A percentile compares a stretch with the other conserved stretches of the same genome.
Evolutionary conservation across 2,888 invertebrate genomes (phyloP).

Genomic region (Melitaea athalia): DNA sequence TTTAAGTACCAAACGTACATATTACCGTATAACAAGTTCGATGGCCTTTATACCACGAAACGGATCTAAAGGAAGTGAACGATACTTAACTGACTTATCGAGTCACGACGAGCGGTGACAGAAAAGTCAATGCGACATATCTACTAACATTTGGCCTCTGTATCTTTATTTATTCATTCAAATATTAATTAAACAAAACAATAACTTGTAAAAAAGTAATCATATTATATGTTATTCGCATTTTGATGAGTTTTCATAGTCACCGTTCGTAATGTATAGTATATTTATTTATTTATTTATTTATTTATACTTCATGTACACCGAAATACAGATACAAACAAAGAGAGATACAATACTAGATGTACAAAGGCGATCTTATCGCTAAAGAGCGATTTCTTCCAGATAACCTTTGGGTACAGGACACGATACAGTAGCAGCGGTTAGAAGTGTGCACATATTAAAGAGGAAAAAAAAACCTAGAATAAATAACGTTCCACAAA

Average conservation of each 20-base stretch:
- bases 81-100: conserved; percentile 56
- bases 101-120: conserved; percentile 50
- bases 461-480: too few relatives aligned
- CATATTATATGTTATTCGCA: neutral
- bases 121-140: conserved; percentile 56
- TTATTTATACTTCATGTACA: too few relatives aligned
- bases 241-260: neutral
- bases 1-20: neutral
- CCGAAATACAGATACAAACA: too few relatives aligned
- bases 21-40: conserved; percentile 36
- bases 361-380: too few relatives aligned
- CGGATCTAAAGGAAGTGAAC: conserved; percentile 58
- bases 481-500: too few relatives aligned
- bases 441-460: too few relatives aligned
- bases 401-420: too few relatives aligned
- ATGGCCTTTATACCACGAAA: conserved; percentile 48
- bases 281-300: too few relatives aligned
- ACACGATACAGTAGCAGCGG: too few relatives aligned
- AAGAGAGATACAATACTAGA: too few relatives aligned
- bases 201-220: conserved; percentile 11
- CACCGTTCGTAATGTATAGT: neutral
- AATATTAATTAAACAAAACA: conserved; percentile 26
- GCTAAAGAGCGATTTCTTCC: too few relatives aligned
- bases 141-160: conserved; percentile 55
- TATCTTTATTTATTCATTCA: conserved; percentile 38